Percentiles rank a stretch among this genome's conserved stretches.
phyloP scores from a whole-genome alignment of 2,888 invertebrate genomes.

The Imbricaverruca yamaguchii region DNA sequence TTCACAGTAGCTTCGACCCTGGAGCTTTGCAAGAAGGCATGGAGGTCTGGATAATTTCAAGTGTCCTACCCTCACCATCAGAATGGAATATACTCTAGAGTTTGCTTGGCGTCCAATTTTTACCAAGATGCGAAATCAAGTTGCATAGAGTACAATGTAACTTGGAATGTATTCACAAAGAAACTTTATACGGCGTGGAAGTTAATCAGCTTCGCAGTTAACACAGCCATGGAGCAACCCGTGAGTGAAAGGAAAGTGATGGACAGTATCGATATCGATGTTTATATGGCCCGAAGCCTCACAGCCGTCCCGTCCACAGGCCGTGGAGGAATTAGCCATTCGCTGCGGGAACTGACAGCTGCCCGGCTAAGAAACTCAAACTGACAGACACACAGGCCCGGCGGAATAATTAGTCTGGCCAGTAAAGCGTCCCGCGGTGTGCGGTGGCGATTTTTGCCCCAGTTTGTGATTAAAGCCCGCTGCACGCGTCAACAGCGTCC shows the following conservation, averaged over 20 bases:
- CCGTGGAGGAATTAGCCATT: background rate
- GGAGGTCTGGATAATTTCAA: too few species aligned
- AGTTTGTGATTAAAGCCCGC: conserved; percentile 4
- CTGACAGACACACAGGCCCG: background rate
- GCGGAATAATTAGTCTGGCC: conserved; percentile 7
- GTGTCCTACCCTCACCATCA: too few species aligned
- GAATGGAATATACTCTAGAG: too few species aligned
- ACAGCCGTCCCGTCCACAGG: background rate
- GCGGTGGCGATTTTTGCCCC: background rate
- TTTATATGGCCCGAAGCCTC: background rate
- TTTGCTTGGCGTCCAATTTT: too few species aligned
- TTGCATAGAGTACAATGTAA: too few species aligned
- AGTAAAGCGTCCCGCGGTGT: background rate
- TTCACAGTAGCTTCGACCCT: too few species aligned
- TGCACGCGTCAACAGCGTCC: background rate
- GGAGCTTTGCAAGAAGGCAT: too few species aligned
- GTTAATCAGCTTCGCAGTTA: too few species aligned
- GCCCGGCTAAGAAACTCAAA: background rate
- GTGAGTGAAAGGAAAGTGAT: background rate
- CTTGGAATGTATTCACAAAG: too few species aligned
- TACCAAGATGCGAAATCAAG: too few species aligned
- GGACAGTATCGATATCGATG: background rate
- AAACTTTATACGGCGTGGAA: too few species aligned
- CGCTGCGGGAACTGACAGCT: conserved; percentile 4
- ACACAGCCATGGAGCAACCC: background rate